Percentiles rank a stretch among this genome's conserved stretches.
These are phyloP conservation scores for Orchesella flavescens DNA, from an alignment of 2,888 invertebrate genomes.

Conservation along the genomic window DNA sequence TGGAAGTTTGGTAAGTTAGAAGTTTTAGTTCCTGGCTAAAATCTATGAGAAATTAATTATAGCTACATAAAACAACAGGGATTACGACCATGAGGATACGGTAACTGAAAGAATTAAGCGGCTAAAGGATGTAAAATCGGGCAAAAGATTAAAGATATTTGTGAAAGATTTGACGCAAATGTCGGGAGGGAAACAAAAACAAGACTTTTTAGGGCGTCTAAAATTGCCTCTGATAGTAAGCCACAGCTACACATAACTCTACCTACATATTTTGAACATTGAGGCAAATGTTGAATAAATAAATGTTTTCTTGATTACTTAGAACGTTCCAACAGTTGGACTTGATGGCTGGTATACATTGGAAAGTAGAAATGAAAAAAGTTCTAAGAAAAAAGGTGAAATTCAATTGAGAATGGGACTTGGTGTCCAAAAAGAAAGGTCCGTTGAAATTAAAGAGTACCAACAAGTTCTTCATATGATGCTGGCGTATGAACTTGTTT, in stretches of 20 bases:
- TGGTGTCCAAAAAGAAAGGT: conserved; percentile 90
- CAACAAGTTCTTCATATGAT: conserved; percentile 85
- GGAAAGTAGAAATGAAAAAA: conserved; percentile 79
- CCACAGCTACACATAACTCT: background rate
- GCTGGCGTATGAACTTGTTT: conserved; percentile 83
- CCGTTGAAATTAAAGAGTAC: conserved; percentile 89
- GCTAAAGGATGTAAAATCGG: conserved; percentile 88
- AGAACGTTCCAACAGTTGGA: conserved; percentile 95
- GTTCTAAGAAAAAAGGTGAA: conserved; percentile 87
- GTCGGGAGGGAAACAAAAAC: conserved; percentile 85
- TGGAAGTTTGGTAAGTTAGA: conserved; percentile 85
- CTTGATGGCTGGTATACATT: conserved; percentile 93
- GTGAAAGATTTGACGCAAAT: conserved; percentile 94
- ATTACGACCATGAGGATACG: conserved; percentile 92
- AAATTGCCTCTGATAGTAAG: conserved; percentile 87
- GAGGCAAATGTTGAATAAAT: background rate
- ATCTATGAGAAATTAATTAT: no score
- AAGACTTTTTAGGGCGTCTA: conserved; percentile 94
- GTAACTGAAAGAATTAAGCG: conserved; percentile 90
- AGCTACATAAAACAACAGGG: conserved; percentile 76
- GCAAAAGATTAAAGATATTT: conserved; percentile 86
- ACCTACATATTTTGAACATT: background rate
- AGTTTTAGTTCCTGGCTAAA: background rate
- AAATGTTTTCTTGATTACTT: conserved; percentile 72
- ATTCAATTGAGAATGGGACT: conserved; percentile 88